Conservation (phyloP, 1,140 invertebrate species). For the Nautilus pompilius region DNA sequence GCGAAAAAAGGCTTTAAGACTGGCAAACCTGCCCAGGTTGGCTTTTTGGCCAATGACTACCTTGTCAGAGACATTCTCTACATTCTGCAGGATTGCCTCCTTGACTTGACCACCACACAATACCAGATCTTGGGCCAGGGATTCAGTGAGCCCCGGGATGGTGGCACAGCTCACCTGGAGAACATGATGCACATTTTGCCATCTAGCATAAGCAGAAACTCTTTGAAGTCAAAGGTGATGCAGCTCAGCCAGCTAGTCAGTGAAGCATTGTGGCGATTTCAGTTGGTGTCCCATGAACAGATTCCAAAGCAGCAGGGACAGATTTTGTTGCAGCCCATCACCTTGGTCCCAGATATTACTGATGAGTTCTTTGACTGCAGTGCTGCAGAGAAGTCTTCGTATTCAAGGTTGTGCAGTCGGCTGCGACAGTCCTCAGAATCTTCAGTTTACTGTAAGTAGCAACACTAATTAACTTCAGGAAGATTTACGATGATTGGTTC, state of each 20-base stretch:
- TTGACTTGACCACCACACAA: slow-evolving; percentile 37
- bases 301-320: slow-evolving; percentile 37
- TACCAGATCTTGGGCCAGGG: slow-evolving; percentile 28
- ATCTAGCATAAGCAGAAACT: slow-evolving; percentile 28
- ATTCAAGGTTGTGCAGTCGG: no score
- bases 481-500: no score
- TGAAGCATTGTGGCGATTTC: slow-evolving; percentile 52
- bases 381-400: no score
- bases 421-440: no score
- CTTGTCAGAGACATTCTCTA: slow-evolving; percentile 46
- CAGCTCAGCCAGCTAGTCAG: slow-evolving; percentile 43
- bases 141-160: neutral
- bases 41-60: slow-evolving; percentile 51
- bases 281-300: slow-evolving; percentile 44
- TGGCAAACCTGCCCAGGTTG: slow-evolving; percentile 16
- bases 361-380: no score
- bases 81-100: slow-evolving; percentile 41
- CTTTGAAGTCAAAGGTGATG: slow-evolving; percentile 29
- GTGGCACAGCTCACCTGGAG: slow-evolving; percentile 6
- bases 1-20: no score
- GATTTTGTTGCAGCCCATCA: slow-evolving; percentile 30
- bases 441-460: no score
- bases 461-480: no score
- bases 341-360: slow-evolving; percentile 18
- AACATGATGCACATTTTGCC: slow-evolving; percentile 25